Evolutionary conservation across 2,113 vertebrate genomes (phyloP).

Genomic region (Brachyistius frenatus): DNA sequence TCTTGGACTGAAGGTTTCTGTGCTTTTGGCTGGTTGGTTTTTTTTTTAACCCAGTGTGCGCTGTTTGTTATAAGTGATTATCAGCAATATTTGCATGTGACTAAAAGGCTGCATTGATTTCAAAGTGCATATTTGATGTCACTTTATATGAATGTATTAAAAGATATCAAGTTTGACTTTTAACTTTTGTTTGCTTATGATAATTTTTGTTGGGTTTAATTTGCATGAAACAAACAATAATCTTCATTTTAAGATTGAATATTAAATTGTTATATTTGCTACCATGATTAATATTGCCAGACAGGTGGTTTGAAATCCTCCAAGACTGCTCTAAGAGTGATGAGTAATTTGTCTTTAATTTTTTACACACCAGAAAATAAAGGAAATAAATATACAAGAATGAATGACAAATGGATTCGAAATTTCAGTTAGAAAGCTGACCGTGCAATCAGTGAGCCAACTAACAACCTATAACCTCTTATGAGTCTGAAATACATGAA

Average conservation of each 20-base stretch:
- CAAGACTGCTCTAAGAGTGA: background rate
- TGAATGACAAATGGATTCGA: conserved; percentile 26
- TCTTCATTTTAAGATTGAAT: background rate
- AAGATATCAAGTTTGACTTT: background rate
- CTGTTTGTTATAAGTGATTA: background rate
- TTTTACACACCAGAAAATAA: conserved; percentile 3
- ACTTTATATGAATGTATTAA: conserved; percentile 42
- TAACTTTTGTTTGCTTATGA: background rate
- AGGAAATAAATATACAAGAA: conserved; percentile 6
- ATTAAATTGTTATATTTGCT: background rate
- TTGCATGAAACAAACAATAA: background rate
- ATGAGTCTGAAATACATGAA: conserved; percentile 59
- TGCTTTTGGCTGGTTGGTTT: conserved; percentile 15
- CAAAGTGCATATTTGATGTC: conserved; percentile 11
- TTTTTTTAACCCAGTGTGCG: conserved; percentile 4
- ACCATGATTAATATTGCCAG: background rate
- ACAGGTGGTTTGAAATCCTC: background rate
- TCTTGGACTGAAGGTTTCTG: conserved; percentile 23
- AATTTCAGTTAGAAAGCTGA: conserved; percentile 46
- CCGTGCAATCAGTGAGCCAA: conserved; percentile 48
- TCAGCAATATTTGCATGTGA: conserved; percentile 14
- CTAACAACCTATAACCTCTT: conserved; percentile 57
- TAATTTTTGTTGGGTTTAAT: background rate
- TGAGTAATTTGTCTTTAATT: background rate
- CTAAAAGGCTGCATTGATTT: conserved; percentile 3